Evolutionary conservation across 1,140 invertebrate species (phyloP), one percentile per base, ranked within the genome.

Genomic region (Pseudobourletiella spinata): DNA sequence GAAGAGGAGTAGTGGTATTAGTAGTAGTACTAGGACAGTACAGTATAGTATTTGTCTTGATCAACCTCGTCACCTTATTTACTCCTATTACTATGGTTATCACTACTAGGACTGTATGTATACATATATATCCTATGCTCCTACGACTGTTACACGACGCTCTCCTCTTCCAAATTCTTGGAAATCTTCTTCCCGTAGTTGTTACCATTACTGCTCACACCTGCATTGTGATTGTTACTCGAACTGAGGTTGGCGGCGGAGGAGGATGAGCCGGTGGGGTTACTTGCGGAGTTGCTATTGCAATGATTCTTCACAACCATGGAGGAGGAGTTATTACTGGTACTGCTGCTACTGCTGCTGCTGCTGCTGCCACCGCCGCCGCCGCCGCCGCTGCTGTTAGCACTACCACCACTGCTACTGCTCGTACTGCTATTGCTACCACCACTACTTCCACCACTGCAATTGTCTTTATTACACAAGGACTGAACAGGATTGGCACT

Each of bases 111-210:
- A n/a, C n/a, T n/a, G n/a, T n/a, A n/a, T n/a, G n/a, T n/a, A n/a
- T n/a, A n/a, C n/a, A n/a, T n/a, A n/a, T n/a, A n/a, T n/a, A n/a
- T n/a, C n/a, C n/a, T n/a, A n/a, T n/a, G n/a, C n/a, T n/a, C n/a
- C n/a, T n/a, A n/a, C n/a, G n/a, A n/a, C n/a, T 51, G 28, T 26
- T 63, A 70, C 57, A 70, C 68, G 30, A 70, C 68, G 60, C 68
- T 70, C 32, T 70, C 68, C 43, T 70, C 68, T 54, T 70, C 68
- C 6, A 70, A 55, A 58, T 61, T 67, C 46, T 70, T 70, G n/a
- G 68, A 70, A 25, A 70, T 65, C 59, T 70, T 70, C 50, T 70
- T 64, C 8, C 29, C 22, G 44, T 8, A 55, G 22, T 55, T 20
- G 52, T 35, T 18, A 55, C 28, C 18, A 26, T 32, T 55, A 8